Base-by-base conservation (phyloP, 1,140 invertebrate species). In the Dendroctonus ponderosae region DNA sequence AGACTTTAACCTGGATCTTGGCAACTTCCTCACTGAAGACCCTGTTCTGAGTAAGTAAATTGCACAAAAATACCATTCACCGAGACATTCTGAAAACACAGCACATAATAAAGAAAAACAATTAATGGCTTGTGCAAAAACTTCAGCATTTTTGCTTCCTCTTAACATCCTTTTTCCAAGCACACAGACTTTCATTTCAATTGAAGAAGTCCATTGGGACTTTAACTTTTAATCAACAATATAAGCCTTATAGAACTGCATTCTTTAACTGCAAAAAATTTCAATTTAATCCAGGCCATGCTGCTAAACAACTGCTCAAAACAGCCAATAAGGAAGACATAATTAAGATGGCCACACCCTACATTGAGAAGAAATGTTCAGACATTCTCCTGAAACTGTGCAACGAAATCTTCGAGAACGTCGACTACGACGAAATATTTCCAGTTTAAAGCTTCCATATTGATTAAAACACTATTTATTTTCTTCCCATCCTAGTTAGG, bases 1-100 rank as follows among this genome's bases (percentile, higher is more conserved):
- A 11, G 80, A 82, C 43, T 83, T 85, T 5, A 82, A 80, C 57
- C 79, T 89, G 38, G 78, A 85, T 69, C 75, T 89, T 5, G 85
- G 84, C 39, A 89, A 89, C 75, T 89, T 89, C 72, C 26, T 53
- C 6, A 85, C 86, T 62, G 86, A 87, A 6, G 85, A 88, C 75
- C 82, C 82, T 62, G 77, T 86, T 59, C 79, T 88, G 3, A 83
- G 87, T 75, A 69, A 73, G 69, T 42, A 11, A 26, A 26, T 26
- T 26, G 26, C 26, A 26, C 26, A 2, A 26, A 26, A 26, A 3
- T 26, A 26, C 26, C 26, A 26, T 26, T 26, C 26, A 26, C 26
- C 1, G 26, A 26, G 26, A 26, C 26, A 26, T 1, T 26, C 26
- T 26, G 26, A 26, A 26, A 26, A 26, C 26, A 26, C 26, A 26